Evolutionary conservation across 2,888 invertebrate genomes (phyloP), one percentile per base, ranked within the genome.

Genomic region (Lasioglossum vierecki): DNA sequence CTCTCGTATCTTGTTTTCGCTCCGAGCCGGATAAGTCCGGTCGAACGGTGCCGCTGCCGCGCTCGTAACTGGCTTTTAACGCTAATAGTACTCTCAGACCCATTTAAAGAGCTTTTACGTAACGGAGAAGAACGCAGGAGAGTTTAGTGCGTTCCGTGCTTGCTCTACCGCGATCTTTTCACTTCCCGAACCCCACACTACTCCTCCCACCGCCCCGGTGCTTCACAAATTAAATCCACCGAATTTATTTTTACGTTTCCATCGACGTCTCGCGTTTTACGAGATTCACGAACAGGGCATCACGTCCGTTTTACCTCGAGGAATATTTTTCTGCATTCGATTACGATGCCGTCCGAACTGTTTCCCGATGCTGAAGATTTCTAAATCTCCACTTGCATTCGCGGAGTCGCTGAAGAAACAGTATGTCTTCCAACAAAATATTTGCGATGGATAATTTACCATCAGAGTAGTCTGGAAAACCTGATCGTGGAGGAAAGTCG

Each of bases 41-140:
- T 71, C 60, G 75, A 75, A 73, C 70, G 78, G 49, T n/a, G 39
- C 26, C 53, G 26, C 80, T 22, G n/a, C 74, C 53, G 53, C 60
- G 76, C 84, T 80, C 76, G 80, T 86, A 86, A 87, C 81, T 87
- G 87, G 84, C 88, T 87, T 87, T 88, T 88, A 88, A 87, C 85
- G 88, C 77, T 88, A 85, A 88, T 85, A 88, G 87, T 35, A 79
- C 88, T 88, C 86, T 86, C 86, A 87, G 87, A 87, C 76, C 79
- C 86, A 77, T 87, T 87, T 86, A 86, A 86, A 86, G 79, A 83
- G 83, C 86, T 83, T 87, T 87, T 79, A 76, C 83, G 86, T 86
- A 87, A 87, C 86, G 49, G 66, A 71, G 83, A 86, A 83, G 87
- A 80, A 79, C 80, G 77, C 80, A 35, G 39, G 30, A 9, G 76